A percentile compares a stretch with the other conserved stretches of the same genome.
Evolutionary conservation across 1,140 invertebrate genomes (phyloP).

Genomic region (Papilio machaon): DNA sequence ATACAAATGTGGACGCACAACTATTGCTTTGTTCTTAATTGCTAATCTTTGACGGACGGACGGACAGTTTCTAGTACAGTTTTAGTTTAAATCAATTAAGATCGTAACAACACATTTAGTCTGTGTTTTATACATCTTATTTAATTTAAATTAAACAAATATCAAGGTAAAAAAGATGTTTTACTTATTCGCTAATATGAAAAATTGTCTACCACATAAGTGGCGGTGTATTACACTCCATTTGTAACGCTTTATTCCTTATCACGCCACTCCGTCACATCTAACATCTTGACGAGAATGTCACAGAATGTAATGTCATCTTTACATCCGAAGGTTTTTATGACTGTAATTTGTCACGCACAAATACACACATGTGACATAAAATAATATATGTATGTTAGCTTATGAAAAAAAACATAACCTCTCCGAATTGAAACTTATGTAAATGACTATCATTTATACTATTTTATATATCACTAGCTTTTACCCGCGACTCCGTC

Average conservation of each 20-base stretch:
- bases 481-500: no score
- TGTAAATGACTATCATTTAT: no score
- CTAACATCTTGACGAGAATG: slow-evolving; percentile 8
- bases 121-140: slow-evolving; percentile 2
- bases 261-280: slow-evolving; percentile 6
- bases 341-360: background rate
- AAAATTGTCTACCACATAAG: slow-evolving; percentile 24
- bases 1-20: no score
- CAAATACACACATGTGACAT: background rate
- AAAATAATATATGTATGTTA: background rate
- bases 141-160: slow-evolving; percentile 11
- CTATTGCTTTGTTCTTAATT: no score
- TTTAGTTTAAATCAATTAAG: background rate
- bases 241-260: slow-evolving; percentile 29
- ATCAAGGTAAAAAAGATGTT: background rate
- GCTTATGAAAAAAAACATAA: no score
- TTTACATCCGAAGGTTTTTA: slow-evolving; percentile 18
- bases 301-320: slow-evolving; percentile 10
- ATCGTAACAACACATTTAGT: background rate
- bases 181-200: slow-evolving; percentile 1
- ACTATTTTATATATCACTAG: no score
- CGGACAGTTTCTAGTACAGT: background rate
- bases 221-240: slow-evolving; percentile 12
- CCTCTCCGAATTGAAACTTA: no score
- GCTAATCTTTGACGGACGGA: no score